Evolutionary conservation across 2,113 vertebrate genomes (phyloP).

Genomic region (Arothron firmamentum): DNA sequence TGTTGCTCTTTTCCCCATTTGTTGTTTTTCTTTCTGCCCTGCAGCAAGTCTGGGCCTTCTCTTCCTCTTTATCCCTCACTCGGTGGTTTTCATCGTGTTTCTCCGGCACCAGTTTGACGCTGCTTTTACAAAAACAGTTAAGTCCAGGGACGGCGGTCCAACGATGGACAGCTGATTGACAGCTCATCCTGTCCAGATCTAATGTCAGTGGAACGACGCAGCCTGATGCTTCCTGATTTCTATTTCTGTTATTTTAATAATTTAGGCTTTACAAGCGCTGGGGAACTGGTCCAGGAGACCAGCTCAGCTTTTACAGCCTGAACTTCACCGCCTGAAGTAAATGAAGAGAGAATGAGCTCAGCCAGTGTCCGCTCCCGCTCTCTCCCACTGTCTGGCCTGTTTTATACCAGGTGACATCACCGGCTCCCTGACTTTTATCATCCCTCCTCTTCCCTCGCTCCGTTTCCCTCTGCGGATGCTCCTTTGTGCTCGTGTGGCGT

Average conservation of each 20-base stretch:
- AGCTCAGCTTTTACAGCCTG: not conserved
- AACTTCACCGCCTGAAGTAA: conserved; percentile 21
- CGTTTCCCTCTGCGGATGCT: conserved; percentile 15
- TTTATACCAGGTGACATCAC: conserved; percentile 55
- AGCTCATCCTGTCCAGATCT: no score
- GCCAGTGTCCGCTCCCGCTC: conserved; percentile 35
- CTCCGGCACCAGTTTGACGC: no score
- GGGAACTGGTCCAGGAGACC: no score
- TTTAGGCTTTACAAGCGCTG: no score
- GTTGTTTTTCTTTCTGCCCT: not conserved
- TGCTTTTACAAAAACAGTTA: no score
- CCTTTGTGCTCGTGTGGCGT: conserved; percentile 23
- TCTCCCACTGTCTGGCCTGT: conserved; percentile 3
- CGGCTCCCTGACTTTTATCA: conserved; percentile 51
- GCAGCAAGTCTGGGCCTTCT: not conserved
- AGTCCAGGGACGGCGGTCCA: no score
- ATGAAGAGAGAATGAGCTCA: conserved; percentile 57
- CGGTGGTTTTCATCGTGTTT: not conserved
- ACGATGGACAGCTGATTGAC: no score
- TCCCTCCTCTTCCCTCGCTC: conserved; percentile 25
- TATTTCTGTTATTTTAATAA: no score
- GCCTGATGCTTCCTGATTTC: no score
- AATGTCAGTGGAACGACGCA: no score
- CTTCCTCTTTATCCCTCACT: not conserved
- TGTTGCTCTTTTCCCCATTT: conserved; percentile 1